A percentile compares a stretch with the other conserved stretches of the same genome.
These are phyloP conservation scores for Schizothorax lantsangensis DNA, from an alignment of 2,797 vertebrate genomes.

Conservation along the genomic window DNA sequence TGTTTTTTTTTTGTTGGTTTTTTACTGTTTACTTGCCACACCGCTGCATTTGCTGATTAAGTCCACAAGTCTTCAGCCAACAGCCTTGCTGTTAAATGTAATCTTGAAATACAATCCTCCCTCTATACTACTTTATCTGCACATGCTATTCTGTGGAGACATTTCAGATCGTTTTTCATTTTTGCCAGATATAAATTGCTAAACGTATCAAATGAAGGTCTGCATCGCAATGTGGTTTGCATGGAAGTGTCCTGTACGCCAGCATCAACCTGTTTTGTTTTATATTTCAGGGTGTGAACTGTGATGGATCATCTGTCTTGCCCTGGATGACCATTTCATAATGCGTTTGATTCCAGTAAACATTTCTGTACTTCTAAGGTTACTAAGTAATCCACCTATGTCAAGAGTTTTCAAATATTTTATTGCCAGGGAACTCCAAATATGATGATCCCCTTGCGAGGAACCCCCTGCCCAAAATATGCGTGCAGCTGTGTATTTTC, in stretches of 20 bases:
- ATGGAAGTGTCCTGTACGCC: conserved; percentile 39
- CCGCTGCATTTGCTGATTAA: not conserved
- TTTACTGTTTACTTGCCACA: conserved; percentile 19
- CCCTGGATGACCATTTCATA: conserved; percentile 49
- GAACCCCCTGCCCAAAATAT: conserved; percentile 1
- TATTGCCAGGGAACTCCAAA: conserved; percentile 8
- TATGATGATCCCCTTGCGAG: not conserved
- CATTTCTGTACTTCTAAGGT: conserved; percentile 1
- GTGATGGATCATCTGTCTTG: conserved; percentile 58
- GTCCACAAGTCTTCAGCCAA: not conserved
- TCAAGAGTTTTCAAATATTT: not conserved
- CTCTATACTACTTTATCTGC: conserved; percentile 44
- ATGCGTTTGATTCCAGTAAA: conserved; percentile 33
- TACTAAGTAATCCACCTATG: conserved; percentile 20
- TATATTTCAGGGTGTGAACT: conserved; percentile 55
- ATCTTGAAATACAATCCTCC: conserved; percentile 57
- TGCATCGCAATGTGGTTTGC: conserved; percentile 29
- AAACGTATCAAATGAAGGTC: conserved; percentile 48
- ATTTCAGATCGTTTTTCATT: conserved; percentile 37
- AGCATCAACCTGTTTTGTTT: conserved; percentile 48
- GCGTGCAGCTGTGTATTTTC: conserved; percentile 8
- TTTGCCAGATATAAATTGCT: conserved; percentile 49
- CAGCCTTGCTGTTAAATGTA: conserved; percentile 40
- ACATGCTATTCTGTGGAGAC: conserved; percentile 44
- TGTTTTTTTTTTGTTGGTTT: not conserved